Base-by-base conservation (phyloP, 2,113 vertebrate species). In the Amazona guildingii region DNA sequence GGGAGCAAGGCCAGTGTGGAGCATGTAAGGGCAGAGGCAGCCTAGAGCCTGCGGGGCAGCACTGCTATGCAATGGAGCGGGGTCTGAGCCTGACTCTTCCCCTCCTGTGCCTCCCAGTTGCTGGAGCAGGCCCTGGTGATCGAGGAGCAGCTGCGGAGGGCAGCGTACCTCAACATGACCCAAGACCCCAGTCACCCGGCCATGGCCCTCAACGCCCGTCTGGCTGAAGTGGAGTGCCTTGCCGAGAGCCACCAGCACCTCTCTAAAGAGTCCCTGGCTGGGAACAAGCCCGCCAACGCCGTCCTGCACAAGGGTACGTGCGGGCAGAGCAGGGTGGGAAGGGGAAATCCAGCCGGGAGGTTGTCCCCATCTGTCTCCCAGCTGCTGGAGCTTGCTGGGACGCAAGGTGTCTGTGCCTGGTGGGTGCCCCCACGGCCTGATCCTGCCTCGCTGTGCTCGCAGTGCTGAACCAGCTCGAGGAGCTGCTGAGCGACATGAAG, bases 391-490 rank as follows among this genome's bases (percentile, higher is more conserved):
- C 59, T 72, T 2, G 0, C 6, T 43, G 68, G 31, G 46, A 23
- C 33, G 9, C 55, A n/a, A n/a, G 55, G 55, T n/a, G 55, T 15
- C 55, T 59, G 33, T 10, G 57, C 69, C 46, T 37, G 48, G 6
- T 43, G n/a, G 69, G 14, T 15, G 2, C 18, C 25, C 25, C 46
- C 14, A 3, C 10, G 57, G 7, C 16, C 83, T 48, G 48, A 64
- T n/a, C 4, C 9, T 1, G 0, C 33, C 29, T 8, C 3, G 4
- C 24, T 64, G 51, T 64, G 6, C 44, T 90, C 4, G 7, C 98
- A 99, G 99, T 99, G 89, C 95, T 99, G 96, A 99, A 99, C 98
- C 99, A 99, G 98, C 98, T 99, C 57, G 99, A 99, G 98, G 99
- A 99, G 95, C 98, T 99, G 94, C 97, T 99, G 97, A 99, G 99